Base-by-base conservation (phyloP, 2,113 vertebrate genomes). In the Anhinga anhinga region DNA sequence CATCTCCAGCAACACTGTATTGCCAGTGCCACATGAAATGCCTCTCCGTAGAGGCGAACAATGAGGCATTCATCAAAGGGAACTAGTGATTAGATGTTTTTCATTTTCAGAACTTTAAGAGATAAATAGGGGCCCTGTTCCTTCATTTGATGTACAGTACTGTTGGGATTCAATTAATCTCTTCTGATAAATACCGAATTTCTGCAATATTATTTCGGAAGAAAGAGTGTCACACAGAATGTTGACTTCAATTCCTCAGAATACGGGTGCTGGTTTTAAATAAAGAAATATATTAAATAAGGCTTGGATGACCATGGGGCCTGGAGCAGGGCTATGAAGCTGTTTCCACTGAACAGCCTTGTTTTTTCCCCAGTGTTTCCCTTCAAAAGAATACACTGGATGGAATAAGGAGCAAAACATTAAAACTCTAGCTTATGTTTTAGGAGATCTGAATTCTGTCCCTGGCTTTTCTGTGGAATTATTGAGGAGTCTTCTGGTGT, bases 41-140 rank as follows among this genome's bases (percentile, higher is more conserved):
- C 93, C 93, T 96, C 95, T 97, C 93, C 53, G 4, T 86, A 86
- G 59, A 91, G 87, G 89, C 84, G 74, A 97, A 97, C 96, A 97
- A 97, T 97, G 97, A 95, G 91, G 95, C 97, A 96, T 97, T 97
- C 96, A 97, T 97, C 95, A 97, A 97, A 97, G 93, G 82, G 78
- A 95, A 88, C 71, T 36, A 86, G 95, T 96, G 94, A 97, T 97
- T 97, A 96, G 96, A 96, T 97, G 97, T 97, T 97, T 96, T 97
- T 97, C 97, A 96, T 96, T 93, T 97, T 97, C 95, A 95, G 97
- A 97, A 97, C 94, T 97, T 96, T 96, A 95, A 90, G 95, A 96
- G 97, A 97, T 97, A 97, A 97, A 97, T 94, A 94, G 96, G 78
- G 87, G 94, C 97, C 96, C 95, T 97, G 94, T 97, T 97, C 94